Conservation (phyloP, 1,140 invertebrate species). For the Nixonia krombeini region DNA sequence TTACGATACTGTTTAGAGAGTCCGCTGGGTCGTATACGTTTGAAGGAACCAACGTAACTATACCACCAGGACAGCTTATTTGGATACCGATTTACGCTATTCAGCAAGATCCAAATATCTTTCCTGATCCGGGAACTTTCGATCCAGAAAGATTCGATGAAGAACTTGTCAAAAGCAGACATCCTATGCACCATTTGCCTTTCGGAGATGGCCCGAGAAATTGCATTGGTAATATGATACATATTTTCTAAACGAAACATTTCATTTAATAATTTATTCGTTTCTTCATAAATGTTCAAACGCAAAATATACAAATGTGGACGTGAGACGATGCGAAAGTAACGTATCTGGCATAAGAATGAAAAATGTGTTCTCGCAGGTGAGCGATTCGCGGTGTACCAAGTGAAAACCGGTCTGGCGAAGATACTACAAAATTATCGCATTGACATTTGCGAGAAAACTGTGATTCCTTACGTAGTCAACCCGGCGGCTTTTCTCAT, state of each 20-base stretch:
- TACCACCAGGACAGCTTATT: conserved; percentile 70
- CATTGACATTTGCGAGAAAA: conserved; percentile 36
- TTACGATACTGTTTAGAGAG: conserved; percentile 69
- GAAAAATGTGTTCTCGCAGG: conserved; percentile 13
- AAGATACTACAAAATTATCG: conserved; percentile 34
- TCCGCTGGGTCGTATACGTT: conserved; percentile 72
- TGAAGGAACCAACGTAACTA: conserved; percentile 63
- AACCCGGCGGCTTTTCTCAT: conserved; percentile 21
- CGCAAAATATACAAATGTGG: too few relatives aligned
- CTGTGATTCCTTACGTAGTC: conserved; percentile 17
- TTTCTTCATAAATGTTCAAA: neutral
- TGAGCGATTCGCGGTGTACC: conserved; percentile 42
- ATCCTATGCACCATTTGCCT: conserved; percentile 69
- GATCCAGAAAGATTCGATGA: conserved; percentile 78
- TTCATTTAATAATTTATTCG: neutral
- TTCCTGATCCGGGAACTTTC: conserved; percentile 77
- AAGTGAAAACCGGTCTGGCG: conserved; percentile 41
- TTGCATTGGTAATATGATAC: conserved; percentile 72
- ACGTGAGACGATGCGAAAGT: too few relatives aligned
- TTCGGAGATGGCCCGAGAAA: conserved; percentile 75
- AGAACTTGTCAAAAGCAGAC: conserved; percentile 63
- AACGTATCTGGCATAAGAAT: too few relatives aligned
- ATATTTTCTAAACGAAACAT: too few relatives aligned
- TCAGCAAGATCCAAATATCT: conserved; percentile 77
- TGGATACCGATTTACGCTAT: conserved; percentile 74